phyloP scores from a whole-genome alignment of 2,888 invertebrate genomes.

The Crossocerus cetratus region DNA sequence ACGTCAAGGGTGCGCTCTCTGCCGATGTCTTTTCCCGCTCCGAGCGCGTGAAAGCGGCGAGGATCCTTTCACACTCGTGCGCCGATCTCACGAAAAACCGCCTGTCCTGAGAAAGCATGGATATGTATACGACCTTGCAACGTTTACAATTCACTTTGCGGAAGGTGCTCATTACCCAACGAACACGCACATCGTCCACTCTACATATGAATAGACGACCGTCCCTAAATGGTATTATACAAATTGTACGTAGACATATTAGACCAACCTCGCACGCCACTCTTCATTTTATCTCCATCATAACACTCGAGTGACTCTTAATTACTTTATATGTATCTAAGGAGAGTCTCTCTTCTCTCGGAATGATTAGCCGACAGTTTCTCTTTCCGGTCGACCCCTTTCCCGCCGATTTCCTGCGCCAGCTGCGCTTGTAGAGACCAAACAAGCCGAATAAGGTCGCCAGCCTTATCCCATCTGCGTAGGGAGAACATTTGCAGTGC shows the following conservation, averaged over 20 bases:
- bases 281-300: not conserved
- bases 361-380: slow-evolving; percentile 49
- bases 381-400: slow-evolving; percentile 54
- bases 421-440: slow-evolving; percentile 42
- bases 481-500: too few relatives aligned
- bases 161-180: too few relatives aligned
- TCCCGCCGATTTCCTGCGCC: slow-evolving; percentile 48
- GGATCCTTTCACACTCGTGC: not conserved
- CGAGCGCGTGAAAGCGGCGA: slow-evolving; percentile 5
- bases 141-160: too few relatives aligned
- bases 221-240: too few relatives aligned
- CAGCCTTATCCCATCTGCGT: not conserved
- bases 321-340: slow-evolving; percentile 14
- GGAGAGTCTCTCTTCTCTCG: slow-evolving; percentile 30
- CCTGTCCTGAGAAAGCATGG: too few relatives aligned
- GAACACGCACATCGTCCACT: too few relatives aligned
- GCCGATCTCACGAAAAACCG: not conserved
- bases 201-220: too few relatives aligned
- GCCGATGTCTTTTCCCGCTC: too few relatives aligned
- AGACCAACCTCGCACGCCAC: too few relatives aligned
- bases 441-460: slow-evolving; percentile 53
- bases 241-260: too few relatives aligned
- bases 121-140: too few relatives aligned
- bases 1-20: too few relatives aligned
- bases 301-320: slow-evolving; percentile 20